Percentiles rank a stretch among this genome's conserved stretches.
Conservation (phyloP, 2,113 vertebrate species). For the Charina bottae region DNA sequence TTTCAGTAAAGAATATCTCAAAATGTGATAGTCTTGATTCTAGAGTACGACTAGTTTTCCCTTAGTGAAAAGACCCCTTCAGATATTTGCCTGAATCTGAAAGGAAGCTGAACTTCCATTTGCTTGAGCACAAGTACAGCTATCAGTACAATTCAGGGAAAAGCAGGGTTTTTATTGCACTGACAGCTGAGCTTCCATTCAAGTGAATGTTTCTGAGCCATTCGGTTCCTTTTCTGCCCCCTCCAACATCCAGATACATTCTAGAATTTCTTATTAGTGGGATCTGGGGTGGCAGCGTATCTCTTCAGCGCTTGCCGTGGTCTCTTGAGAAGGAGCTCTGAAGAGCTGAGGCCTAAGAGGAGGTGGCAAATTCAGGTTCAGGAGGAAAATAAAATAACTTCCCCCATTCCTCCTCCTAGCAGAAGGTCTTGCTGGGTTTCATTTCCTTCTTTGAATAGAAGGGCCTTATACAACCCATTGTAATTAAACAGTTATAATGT, state of each 20-base stretch:
- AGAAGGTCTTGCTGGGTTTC: background rate
- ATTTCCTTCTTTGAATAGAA: background rate
- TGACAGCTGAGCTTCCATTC: background rate
- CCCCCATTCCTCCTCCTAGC: background rate
- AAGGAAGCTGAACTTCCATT: background rate
- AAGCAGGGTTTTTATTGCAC: background rate
- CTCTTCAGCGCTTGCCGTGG: too few species aligned
- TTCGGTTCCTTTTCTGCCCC: background rate
- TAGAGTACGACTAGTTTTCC: constrained; percentile 3
- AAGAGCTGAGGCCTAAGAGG: background rate
- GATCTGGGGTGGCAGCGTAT: background rate
- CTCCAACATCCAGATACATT: background rate
- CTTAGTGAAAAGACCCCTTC: constrained; percentile 3
- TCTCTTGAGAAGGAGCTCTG: background rate
- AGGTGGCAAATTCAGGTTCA: background rate
- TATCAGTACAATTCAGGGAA: background rate
- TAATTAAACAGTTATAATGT: constrained; percentile 35
- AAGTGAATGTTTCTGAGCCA: background rate
- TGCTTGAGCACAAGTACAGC: background rate
- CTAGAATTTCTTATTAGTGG: background rate
- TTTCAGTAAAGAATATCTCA: constrained; percentile 27
- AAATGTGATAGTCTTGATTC: constrained; percentile 39
- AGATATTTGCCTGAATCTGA: background rate
- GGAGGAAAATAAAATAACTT: background rate
- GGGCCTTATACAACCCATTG: constrained; percentile 11